Percentiles rank a stretch among this genome's conserved stretches.
Evolutionary conservation across 1,140 invertebrate genomes (phyloP).

Genomic region (Dinoponera quadriceps): DNA sequence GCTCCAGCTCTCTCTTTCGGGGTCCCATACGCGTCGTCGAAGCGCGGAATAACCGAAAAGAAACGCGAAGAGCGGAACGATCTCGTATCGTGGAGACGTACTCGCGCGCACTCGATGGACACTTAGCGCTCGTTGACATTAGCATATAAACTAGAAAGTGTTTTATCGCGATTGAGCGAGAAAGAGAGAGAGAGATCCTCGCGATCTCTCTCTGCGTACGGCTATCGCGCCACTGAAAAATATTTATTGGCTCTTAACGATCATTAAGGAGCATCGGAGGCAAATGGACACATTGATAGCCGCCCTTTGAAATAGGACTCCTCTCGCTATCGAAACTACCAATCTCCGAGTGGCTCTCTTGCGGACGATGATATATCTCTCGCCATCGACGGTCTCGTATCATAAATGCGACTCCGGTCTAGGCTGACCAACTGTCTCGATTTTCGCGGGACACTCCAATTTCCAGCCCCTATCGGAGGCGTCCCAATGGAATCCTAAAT

Average conservation of each 20-base stretch:
- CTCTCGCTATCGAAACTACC: neutral
- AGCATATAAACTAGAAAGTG: slow-evolving; percentile 73
- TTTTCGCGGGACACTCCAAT: no score
- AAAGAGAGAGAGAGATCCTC: slow-evolving; percentile 9
- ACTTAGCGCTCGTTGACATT: slow-evolving; percentile 62
- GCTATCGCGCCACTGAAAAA: slow-evolving; percentile 33
- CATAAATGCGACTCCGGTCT: neutral
- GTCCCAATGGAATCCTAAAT: no score
- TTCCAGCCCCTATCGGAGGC: no score
- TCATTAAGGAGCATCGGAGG: slow-evolving; percentile 69
- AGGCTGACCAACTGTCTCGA: no score
- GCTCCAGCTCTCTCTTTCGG: slow-evolving; percentile 5
- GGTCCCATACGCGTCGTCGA: neutral
- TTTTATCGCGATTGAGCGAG: slow-evolving; percentile 60
- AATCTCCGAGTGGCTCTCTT: neutral
- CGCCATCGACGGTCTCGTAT: neutral
- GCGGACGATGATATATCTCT: neutral
- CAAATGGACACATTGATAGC: slow-evolving; percentile 38
- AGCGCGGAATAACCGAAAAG: neutral
- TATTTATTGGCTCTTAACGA: slow-evolving; percentile 75
- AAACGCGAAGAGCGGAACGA: neutral
- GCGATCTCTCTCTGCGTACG: neutral
- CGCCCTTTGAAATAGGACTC: slow-evolving; percentile 27
- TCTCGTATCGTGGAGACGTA: neutral
- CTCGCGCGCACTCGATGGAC: slow-evolving; percentile 6